These are phyloP conservation scores for Volucella bombylans DNA, from an alignment of 2,888 invertebrate genomes.

Conservation along the genomic window DNA sequence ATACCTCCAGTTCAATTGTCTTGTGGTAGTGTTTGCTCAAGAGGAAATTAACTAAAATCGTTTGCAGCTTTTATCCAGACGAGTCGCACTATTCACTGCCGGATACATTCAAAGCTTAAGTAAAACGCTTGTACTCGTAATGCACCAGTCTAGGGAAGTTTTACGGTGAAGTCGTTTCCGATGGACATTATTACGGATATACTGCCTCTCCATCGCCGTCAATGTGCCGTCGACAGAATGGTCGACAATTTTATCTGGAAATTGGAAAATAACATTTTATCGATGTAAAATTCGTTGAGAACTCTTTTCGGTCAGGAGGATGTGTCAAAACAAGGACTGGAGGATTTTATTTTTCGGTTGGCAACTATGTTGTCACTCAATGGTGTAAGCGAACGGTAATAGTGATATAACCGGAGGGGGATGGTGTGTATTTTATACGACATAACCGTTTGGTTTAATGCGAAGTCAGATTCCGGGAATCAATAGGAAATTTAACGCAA, in stretches of 20 bases:
- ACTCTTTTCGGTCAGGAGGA: slow-evolving; percentile 13
- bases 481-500: slow-evolving; percentile 39
- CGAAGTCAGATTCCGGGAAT: slow-evolving; percentile 32
- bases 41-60: slow-evolving; percentile 39
- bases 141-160: slow-evolving; percentile 40
- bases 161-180: slow-evolving; percentile 34
- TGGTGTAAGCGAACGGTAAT: slow-evolving; percentile 1
- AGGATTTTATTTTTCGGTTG: slow-evolving; percentile 46
- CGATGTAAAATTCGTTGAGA: slow-evolving; percentile 28
- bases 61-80: slow-evolving; percentile 23
- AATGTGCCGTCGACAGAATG: not conserved
- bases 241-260: slow-evolving; percentile 49
- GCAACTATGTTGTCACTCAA: slow-evolving; percentile 53
- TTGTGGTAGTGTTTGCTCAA: slow-evolving; percentile 4
- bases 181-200: not conserved
- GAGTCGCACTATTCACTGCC: slow-evolving; percentile 17
- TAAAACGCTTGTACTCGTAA: slow-evolving; percentile 17
- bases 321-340: slow-evolving; percentile 40
- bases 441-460: slow-evolving; percentile 55
- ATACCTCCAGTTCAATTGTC: slow-evolving; percentile 54
- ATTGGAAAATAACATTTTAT: slow-evolving; percentile 72
- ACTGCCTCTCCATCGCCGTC: slow-evolving; percentile 2
- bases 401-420: not conserved
- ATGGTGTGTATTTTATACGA: slow-evolving; percentile 11
- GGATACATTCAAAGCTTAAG: slow-evolving; percentile 30